phyloP scores from a whole-genome alignment of 1,140 invertebrate species.

The Rhopalosiphum maidis region DNA sequence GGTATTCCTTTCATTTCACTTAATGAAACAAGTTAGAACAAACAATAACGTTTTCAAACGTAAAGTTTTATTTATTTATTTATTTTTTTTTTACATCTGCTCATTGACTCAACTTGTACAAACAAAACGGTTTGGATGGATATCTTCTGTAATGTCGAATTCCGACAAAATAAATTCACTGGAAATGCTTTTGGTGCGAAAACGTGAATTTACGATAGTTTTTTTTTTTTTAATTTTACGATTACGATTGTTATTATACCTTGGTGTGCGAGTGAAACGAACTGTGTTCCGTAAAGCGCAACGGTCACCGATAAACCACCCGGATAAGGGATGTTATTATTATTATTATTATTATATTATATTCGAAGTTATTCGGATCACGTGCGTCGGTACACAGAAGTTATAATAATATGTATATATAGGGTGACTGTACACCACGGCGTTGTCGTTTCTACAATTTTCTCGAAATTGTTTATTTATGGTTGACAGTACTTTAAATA shows the following conservation, averaged over 20 bases:
- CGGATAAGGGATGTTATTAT: slow-evolving; percentile 38
- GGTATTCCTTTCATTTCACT: background rate
- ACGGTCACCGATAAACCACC: slow-evolving; percentile 44
- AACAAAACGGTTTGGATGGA: background rate
- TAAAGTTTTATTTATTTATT: background rate
- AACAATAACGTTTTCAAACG: background rate
- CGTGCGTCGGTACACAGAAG: slow-evolving; percentile 16
- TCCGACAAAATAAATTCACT: background rate
- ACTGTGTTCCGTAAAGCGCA: background rate
- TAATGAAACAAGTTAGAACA: slow-evolving; percentile 3
- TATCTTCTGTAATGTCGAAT: background rate
- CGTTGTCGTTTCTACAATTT: slow-evolving; percentile 17
- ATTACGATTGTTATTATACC: slow-evolving; percentile 28
- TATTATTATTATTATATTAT: slow-evolving; percentile 42
- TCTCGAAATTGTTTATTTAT: slow-evolving; percentile 20
- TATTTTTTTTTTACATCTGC: background rate
- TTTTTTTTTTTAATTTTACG: slow-evolving; percentile 3
- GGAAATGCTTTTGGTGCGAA: background rate
- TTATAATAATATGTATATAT: background rate
- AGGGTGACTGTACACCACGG: background rate
- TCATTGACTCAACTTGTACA: background rate
- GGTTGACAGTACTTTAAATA: slow-evolving; percentile 14
- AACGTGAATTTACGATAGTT: background rate
- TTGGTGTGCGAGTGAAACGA: background rate
- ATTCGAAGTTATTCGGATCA: slow-evolving; percentile 40